Evolutionary conservation across 2,797 vertebrate genomes (phyloP).

Genomic region (Euthynnus affinis): DNA sequence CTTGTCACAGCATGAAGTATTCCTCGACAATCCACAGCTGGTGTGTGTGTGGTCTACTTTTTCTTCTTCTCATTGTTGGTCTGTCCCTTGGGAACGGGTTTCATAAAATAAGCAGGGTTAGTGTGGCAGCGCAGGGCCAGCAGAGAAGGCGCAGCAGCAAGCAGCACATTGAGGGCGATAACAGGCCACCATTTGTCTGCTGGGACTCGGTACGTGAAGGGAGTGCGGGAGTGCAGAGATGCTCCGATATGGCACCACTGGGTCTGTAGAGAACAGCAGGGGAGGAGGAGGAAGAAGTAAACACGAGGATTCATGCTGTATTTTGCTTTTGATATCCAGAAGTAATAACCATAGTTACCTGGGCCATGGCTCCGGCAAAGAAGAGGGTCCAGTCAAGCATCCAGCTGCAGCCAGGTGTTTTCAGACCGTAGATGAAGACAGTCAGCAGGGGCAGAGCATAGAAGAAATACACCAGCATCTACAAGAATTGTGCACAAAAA

Average conservation of each 20-base stretch:
- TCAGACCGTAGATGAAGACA: constrained; percentile 86
- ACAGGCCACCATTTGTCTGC: constrained; percentile 87
- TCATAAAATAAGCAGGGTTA: constrained; percentile 88
- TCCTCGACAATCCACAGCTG: constrained; percentile 23
- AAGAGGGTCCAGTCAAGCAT: constrained; percentile 93
- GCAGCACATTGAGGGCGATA: constrained; percentile 86
- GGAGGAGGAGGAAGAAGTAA: constrained; percentile 16
- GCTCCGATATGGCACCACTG: constrained; percentile 96
- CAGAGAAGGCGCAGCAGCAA: constrained; percentile 82
- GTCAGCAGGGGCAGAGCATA: constrained; percentile 90
- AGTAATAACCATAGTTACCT: constrained; percentile 83
- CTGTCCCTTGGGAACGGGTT: constrained; percentile 48
- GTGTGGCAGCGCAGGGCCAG: constrained; percentile 88
- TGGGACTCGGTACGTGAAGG: constrained; percentile 94
- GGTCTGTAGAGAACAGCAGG: constrained; percentile 79
- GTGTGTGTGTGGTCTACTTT: constrained; percentile 71
- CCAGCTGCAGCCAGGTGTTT: constrained; percentile 91
- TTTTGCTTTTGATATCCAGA: constrained; percentile 14
- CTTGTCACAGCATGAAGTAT: constrained; percentile 42
- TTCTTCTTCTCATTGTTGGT: constrained; percentile 82
- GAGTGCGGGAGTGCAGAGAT: constrained; percentile 91
- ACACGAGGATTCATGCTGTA: background rate
- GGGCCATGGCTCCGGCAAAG: constrained; percentile 90
- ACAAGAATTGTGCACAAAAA: constrained; percentile 1
- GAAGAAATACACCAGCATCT: constrained; percentile 94